Evolutionary conservation across 2,113 vertebrate genomes (phyloP).

Genomic region (Microtus montanus): DNA sequence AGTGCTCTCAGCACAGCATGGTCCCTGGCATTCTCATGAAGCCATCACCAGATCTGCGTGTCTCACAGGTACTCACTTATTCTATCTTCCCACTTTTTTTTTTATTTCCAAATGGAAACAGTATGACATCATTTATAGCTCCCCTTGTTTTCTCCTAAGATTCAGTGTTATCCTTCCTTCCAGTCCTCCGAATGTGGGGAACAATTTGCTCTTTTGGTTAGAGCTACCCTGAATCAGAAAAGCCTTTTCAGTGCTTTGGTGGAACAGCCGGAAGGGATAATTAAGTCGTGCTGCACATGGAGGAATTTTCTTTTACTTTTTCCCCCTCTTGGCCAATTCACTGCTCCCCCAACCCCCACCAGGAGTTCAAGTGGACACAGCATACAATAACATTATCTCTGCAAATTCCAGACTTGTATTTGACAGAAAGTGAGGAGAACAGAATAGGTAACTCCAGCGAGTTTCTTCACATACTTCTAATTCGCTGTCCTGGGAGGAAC

Average conservation of each 20-base stretch:
- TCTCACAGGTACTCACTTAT: neutral
- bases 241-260: constrained; percentile 23
- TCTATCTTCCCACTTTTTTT: neutral
- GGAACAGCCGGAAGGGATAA: constrained; percentile 1
- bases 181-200: neutral
- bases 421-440: constrained; percentile 35
- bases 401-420: constrained; percentile 7
- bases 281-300: neutral
- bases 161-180: neutral
- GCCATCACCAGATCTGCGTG: constrained; percentile 4
- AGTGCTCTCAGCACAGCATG: neutral
- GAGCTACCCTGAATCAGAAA: constrained; percentile 9
- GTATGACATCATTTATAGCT: neutral
- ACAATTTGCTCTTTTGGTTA: constrained; percentile 25
- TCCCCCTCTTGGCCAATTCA: constrained; percentile 38
- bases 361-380: neutral
- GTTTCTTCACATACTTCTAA: constrained; percentile 89
- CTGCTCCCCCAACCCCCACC: neutral
- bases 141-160: constrained; percentile 9
- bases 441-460: constrained; percentile 11
- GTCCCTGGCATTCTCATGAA: neutral
- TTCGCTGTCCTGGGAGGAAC: constrained; percentile 91
- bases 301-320: constrained; percentile 21
- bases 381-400: neutral
- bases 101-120: neutral